Conservation (phyloP, 2,113 vertebrate species). For the Centropristis striata region DNA sequence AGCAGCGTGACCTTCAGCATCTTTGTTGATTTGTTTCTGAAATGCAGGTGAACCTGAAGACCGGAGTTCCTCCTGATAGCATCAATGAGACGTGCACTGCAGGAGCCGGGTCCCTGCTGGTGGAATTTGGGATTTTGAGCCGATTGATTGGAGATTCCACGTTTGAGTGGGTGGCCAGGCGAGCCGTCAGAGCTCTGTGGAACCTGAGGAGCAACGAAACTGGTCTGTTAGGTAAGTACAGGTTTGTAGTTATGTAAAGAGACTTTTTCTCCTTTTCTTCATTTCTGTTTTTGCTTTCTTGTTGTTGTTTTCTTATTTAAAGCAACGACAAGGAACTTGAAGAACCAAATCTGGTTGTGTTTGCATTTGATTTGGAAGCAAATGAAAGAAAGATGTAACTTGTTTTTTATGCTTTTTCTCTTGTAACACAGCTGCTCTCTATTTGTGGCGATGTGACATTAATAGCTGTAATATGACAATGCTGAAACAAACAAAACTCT, state of each 20-base stretch:
- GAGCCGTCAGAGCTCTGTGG: constrained; percentile 96
- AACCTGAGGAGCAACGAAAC: constrained; percentile 95
- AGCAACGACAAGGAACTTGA: too few relatives aligned
- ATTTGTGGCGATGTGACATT: too few relatives aligned
- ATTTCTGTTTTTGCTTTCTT: not conserved
- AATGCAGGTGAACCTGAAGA: constrained; percentile 95
- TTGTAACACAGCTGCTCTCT: too few relatives aligned
- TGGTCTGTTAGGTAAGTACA: constrained; percentile 89
- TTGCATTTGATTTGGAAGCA: too few relatives aligned
- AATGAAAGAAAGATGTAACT: too few relatives aligned
- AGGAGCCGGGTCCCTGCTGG: constrained; percentile 94
- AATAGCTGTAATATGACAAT: too few relatives aligned
- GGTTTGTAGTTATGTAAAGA: not conserved
- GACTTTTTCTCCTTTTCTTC: not conserved
- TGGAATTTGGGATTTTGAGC: constrained; percentile 98
- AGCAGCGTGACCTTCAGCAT: not conserved
- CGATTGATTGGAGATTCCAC: constrained; percentile 97
- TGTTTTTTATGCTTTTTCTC: too few relatives aligned
- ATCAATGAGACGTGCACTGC: constrained; percentile 97
- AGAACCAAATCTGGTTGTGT: too few relatives aligned
- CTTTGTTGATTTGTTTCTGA: not conserved
- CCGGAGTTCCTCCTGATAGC: constrained; percentile 92
- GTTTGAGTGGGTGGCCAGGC: constrained; percentile 96
- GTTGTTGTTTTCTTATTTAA: constrained; percentile 16
- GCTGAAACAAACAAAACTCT: too few relatives aligned